Percentiles rank a stretch among this genome's conserved stretches.
Evolutionary conservation across 2,797 vertebrate species (phyloP).

Genomic region (Sparus aurata): DNA sequence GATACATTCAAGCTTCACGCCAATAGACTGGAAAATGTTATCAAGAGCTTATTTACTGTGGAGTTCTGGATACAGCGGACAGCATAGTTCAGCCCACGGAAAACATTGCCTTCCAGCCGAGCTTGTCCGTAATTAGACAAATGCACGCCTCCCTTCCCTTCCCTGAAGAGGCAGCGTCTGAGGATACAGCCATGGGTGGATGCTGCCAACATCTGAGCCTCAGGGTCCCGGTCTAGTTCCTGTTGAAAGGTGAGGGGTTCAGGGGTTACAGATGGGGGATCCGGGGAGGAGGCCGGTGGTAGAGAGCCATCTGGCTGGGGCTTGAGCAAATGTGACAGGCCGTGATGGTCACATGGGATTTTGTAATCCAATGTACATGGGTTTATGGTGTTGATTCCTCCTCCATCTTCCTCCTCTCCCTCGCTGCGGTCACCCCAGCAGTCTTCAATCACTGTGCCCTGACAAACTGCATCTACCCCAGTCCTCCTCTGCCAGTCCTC

Average conservation of each 20-base stretch:
- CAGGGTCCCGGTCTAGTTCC: constrained; percentile 91
- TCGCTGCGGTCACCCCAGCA: constrained; percentile 87
- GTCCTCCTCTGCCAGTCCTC: constrained; percentile 80
- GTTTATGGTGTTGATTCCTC: constrained; percentile 47
- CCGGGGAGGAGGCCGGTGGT: constrained; percentile 78
- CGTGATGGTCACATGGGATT: constrained; percentile 85
- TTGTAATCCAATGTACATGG: constrained; percentile 72
- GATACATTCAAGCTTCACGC: constrained; percentile 3
- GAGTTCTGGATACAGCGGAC: constrained; percentile 92
- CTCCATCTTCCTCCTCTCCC: constrained; percentile 84
- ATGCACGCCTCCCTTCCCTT: constrained; percentile 91
- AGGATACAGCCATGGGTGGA: constrained; percentile 89
- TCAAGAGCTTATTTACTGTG: constrained; percentile 80
- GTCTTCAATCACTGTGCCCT: constrained; percentile 82
- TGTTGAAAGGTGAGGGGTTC: constrained; percentile 87
- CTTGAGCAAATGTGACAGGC: constrained; percentile 86
- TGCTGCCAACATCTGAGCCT: constrained; percentile 85
- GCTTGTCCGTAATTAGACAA: constrained; percentile 90
- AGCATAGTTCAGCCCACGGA: constrained; percentile 89
- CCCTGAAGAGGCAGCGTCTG: constrained; percentile 90
- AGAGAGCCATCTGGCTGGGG: constrained; percentile 81
- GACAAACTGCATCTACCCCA: constrained; percentile 69
- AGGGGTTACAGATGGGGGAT: constrained; percentile 75
- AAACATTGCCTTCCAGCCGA: constrained; percentile 90
- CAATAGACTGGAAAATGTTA: background rate